These are phyloP conservation scores for Tachina lurida DNA, from an alignment of 2,888 invertebrate genomes.

Conservation along the genomic window DNA sequence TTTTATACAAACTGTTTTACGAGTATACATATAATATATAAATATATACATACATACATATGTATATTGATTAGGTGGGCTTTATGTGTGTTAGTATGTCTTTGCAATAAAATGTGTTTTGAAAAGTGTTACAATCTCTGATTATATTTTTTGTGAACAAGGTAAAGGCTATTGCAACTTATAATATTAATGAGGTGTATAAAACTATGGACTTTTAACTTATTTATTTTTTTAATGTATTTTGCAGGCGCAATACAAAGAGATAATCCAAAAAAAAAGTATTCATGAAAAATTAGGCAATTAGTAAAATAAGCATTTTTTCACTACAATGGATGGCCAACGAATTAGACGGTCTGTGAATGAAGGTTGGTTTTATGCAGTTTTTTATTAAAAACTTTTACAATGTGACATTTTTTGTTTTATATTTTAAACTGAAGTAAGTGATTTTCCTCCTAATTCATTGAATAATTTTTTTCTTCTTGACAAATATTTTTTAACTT, in stretches of 20 bases:
- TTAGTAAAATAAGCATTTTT: background rate
- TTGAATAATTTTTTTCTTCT: no score
- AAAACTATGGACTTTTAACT: constrained; percentile 34
- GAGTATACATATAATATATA: no score
- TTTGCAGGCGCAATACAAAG: constrained; percentile 36
- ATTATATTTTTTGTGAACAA: constrained; percentile 51
- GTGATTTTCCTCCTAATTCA: no score
- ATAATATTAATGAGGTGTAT: constrained; percentile 50
- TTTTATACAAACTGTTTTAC: background rate
- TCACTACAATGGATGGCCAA: no score
- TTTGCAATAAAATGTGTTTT: constrained; percentile 50
- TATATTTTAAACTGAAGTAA: no score
- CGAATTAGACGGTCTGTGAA: no score
- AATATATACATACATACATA: no score
- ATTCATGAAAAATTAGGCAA: background rate
- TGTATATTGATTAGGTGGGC: background rate
- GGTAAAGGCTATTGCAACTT: constrained; percentile 67
- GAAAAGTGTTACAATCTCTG: constrained; percentile 60
- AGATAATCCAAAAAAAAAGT: background rate
- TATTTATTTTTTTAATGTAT: constrained; percentile 27
- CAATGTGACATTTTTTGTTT: no score
- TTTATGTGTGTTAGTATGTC: constrained; percentile 50
- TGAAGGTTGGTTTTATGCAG: no score
- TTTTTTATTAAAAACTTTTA: no score
- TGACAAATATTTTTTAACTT: no score